A percentile compares a stretch with the other conserved stretches of the same genome.
phyloP scores from a whole-genome alignment of 2,113 vertebrate species.

The Oophaga pumilio region DNA sequence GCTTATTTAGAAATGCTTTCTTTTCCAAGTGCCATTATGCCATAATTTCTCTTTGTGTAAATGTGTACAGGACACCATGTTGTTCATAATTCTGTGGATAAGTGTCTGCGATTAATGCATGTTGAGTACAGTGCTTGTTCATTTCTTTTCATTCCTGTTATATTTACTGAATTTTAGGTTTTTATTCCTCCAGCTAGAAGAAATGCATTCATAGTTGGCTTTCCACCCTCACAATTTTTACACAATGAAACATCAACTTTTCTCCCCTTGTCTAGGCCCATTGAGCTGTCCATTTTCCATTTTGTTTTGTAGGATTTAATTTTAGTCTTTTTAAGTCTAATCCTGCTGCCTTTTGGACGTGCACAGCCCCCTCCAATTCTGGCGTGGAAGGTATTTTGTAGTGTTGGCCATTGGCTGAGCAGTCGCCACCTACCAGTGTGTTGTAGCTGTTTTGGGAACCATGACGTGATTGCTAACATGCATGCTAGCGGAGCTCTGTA shows the following conservation, averaged over 20 bases:
- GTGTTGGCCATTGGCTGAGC: slow-evolving; percentile 68
- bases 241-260: neutral
- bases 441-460: slow-evolving; percentile 70
- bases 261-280: neutral
- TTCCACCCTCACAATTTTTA: neutral
- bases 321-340: slow-evolving; percentile 99
- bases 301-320: slow-evolving; percentile 95
- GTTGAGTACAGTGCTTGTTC: neutral
- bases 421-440: slow-evolving; percentile 73
- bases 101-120: no score
- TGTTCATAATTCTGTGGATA: no score
- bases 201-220: neutral
- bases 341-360: slow-evolving; percentile 98
- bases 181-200: neutral
- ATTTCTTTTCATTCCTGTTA: neutral
- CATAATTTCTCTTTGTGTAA: no score
- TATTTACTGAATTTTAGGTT: neutral
- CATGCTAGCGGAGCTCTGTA: slow-evolving; percentile 65
- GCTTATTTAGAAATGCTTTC: no score
- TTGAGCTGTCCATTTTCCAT: slow-evolving; percentile 62
- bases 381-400: slow-evolving; percentile 89
- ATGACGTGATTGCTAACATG: slow-evolving; percentile 61
- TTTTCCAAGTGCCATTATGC: no score
- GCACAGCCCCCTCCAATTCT: slow-evolving; percentile 83
- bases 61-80: no score